Conservation (phyloP, 2,888 invertebrate species). For the Drosophila austrosaltans region DNA sequence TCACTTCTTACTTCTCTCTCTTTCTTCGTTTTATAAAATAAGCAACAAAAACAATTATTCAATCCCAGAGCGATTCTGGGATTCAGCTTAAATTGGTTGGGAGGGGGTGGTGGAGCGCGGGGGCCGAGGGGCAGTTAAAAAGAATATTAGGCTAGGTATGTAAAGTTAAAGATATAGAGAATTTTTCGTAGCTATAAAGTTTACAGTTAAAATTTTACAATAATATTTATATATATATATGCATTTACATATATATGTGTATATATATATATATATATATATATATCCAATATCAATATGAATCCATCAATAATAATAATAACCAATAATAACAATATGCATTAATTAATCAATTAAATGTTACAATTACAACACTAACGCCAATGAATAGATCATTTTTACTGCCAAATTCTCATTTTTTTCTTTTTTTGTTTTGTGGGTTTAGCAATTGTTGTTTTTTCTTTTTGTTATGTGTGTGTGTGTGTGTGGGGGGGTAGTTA, state of each 20-base stretch:
- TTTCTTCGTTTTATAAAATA: constrained; percentile 67
- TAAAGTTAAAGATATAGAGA: constrained; percentile 47
- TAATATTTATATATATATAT: constrained; percentile 22
- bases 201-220: constrained; percentile 23
- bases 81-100: constrained; percentile 4
- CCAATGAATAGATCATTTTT: constrained; percentile 76
- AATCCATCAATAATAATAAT: constrained; percentile 57
- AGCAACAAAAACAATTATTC: constrained; percentile 79
- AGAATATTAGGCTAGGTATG: constrained; percentile 67
- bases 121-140: constrained; percentile 33
- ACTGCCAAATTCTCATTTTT: constrained; percentile 47
- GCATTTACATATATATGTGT: constrained; percentile 40
- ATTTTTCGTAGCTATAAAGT: constrained; percentile 54
- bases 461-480: constrained; percentile 29
- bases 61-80: constrained; percentile 22
- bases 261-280: constrained; percentile 14
- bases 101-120: not conserved
- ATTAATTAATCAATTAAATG: constrained; percentile 54
- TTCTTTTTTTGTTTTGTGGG: constrained; percentile 26
- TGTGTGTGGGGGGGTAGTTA: constrained; percentile 1
- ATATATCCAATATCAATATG: constrained; percentile 71
- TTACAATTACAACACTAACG: constrained; percentile 80
- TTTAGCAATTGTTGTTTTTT: constrained; percentile 34
- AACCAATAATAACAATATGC: constrained; percentile 59
- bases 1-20: not conserved